Conservation (phyloP, 2,888 invertebrate genomes). For the Drosophila borborema region DNA sequence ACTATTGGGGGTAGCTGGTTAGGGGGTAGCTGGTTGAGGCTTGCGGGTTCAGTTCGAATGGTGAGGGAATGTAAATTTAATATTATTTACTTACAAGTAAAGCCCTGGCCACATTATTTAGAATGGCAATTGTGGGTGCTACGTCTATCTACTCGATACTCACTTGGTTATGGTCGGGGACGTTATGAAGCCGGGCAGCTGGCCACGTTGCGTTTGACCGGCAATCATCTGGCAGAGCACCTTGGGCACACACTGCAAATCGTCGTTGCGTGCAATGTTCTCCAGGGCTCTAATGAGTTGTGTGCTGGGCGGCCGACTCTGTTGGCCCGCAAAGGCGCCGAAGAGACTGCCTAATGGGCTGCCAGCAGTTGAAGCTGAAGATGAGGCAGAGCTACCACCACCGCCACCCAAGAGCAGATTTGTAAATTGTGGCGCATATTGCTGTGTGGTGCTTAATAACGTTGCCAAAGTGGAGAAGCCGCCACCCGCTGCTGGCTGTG, state of each 20-base stretch:
- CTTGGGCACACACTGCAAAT: constrained; percentile 92
- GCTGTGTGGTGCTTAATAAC: constrained; percentile 69
- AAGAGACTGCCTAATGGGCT: constrained; percentile 82
- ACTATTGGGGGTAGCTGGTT: background rate
- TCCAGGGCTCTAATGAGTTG: constrained; percentile 86
- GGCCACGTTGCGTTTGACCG: constrained; percentile 84
- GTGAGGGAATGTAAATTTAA: constrained; percentile 71
- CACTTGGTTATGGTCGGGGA: constrained; percentile 85
- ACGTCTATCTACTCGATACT: constrained; percentile 54
- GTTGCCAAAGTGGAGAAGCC: constrained; percentile 80
- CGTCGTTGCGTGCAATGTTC: constrained; percentile 90
- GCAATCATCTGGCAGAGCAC: constrained; percentile 92
- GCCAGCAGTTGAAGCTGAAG: constrained; percentile 21
- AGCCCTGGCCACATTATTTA: constrained; percentile 56
- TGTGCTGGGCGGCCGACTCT: constrained; percentile 77
- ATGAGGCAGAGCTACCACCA: constrained; percentile 24
- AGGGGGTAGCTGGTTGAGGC: background rate
- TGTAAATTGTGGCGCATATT: constrained; percentile 84
- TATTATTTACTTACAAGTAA: constrained; percentile 79
- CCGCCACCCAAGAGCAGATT: constrained; percentile 74
- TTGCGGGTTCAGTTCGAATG: too few species aligned
- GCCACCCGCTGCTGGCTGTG: constrained; percentile 32
- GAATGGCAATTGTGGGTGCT: constrained; percentile 8
- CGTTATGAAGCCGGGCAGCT: constrained; percentile 83
- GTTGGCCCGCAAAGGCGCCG: constrained; percentile 71